phyloP scores from a whole-genome alignment of 1,140 invertebrate genomes.

The Drosophila sulfurigaster region DNA sequence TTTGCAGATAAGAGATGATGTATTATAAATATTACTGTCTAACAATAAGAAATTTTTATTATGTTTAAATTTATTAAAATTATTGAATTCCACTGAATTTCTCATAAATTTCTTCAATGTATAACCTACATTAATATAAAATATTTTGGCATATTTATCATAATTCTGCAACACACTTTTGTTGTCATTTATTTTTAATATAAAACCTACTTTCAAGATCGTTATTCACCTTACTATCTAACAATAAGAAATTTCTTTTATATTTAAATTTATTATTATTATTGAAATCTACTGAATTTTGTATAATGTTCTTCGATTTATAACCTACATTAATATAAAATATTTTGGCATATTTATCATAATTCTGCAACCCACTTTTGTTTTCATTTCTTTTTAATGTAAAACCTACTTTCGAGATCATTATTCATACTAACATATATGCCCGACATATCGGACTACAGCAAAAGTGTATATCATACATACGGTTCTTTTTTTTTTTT shows the following conservation, averaged over 20 bases:
- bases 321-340: not conserved
- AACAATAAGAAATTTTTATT: no score
- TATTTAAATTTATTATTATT: no score
- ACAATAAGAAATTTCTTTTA: no score
- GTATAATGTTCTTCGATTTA: not conserved
- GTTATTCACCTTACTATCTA: no score
- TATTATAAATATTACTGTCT: no score
- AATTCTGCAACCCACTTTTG: not conserved
- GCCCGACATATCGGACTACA: not conserved
- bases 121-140: not conserved
- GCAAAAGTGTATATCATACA: constrained; percentile 3
- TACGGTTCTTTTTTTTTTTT: not conserved
- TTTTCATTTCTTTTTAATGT: not conserved
- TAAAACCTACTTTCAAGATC: no score
- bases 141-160: constrained; percentile 5
- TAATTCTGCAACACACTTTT: not conserved
- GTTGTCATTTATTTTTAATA: not conserved
- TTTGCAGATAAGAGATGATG: no score
- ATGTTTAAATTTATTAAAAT: no score
- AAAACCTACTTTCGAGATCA: constrained; percentile 6
- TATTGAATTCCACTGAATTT: no score
- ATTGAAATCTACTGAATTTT: no score
- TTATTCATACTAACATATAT: constrained; percentile 36
- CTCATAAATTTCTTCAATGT: not conserved
- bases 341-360: constrained; percentile 5